Conservation (phyloP, 2,797 vertebrate species). For the Xenopus petersii region DNA sequence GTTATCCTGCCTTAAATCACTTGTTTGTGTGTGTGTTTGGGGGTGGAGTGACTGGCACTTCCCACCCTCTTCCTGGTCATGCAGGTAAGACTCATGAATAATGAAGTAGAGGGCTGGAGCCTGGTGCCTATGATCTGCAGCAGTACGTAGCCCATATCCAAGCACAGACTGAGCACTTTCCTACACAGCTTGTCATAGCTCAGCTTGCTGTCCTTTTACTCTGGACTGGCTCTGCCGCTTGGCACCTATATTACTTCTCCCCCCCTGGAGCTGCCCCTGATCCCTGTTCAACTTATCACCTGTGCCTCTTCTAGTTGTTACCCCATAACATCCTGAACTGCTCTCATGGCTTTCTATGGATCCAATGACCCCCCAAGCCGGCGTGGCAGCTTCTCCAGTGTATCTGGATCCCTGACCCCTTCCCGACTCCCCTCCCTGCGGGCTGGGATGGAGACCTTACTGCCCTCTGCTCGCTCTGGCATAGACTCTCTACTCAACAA, state of each 20-base stretch:
- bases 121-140: background rate
- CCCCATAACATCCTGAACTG: too few relatives aligned
- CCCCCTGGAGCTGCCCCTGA: background rate
- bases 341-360: conserved; percentile 5
- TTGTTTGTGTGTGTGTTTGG: background rate
- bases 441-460: background rate
- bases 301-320: too few relatives aligned
- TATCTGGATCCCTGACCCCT: background rate
- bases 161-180: too few relatives aligned
- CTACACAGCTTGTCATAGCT: too few relatives aligned
- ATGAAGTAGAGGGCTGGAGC: background rate
- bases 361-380: background rate
- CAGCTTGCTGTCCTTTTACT: too few relatives aligned
- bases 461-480: conserved; percentile 8
- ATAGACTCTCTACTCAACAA: conserved; percentile 47
- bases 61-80: background rate
- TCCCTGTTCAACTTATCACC: conserved; percentile 30
- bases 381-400: conserved; percentile 14
- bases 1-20: background rate
- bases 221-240: too few relatives aligned
- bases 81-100: background rate
- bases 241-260: background rate
- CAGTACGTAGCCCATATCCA: too few relatives aligned
- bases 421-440: background rate
- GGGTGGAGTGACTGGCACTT: background rate